A percentile compares a stretch with the other conserved stretches of the same genome.
Conservation (phyloP, 2,888 invertebrate species). For the Xestia xanthographa region DNA sequence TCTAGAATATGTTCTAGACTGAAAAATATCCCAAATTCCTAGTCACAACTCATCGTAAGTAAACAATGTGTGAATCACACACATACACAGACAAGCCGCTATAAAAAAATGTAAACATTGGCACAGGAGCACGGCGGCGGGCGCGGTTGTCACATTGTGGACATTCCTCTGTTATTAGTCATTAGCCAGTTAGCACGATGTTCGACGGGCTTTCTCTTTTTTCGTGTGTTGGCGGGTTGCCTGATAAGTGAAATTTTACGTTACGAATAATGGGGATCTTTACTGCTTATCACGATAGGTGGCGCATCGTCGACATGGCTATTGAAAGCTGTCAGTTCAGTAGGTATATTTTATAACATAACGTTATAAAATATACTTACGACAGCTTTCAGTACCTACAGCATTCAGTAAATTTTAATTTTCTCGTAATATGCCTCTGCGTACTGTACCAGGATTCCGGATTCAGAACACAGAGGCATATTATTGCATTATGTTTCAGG, state of each 20-base stretch:
- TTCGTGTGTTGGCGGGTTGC: constrained; percentile 24
- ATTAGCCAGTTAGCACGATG: neutral
- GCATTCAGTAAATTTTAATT: too few species aligned
- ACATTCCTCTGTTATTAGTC: constrained; percentile 23
- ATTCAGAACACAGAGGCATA: too few species aligned
- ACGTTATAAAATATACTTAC: too few species aligned
- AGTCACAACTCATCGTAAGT: constrained; percentile 18
- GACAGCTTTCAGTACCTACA: too few species aligned
- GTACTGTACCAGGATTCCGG: too few species aligned
- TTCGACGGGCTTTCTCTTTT: neutral
- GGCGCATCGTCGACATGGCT: too few species aligned
- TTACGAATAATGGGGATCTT: neutral
- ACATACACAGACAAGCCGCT: constrained; percentile 2
- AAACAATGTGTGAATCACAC: constrained; percentile 58
- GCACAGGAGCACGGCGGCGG: constrained; percentile 34
- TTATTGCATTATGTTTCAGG: too few species aligned
- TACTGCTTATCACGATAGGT: too few species aligned
- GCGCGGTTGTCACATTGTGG: constrained; percentile 39
- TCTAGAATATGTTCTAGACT: neutral
- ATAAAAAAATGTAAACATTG: constrained; percentile 65
- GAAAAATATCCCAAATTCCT: neutral
- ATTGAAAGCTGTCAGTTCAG: too few species aligned
- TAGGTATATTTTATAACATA: too few species aligned
- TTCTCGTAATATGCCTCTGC: too few species aligned
- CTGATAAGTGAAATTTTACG: constrained; percentile 10